Conservation (phyloP, 2,113 vertebrate genomes). For the Probosciger aterrimus region DNA sequence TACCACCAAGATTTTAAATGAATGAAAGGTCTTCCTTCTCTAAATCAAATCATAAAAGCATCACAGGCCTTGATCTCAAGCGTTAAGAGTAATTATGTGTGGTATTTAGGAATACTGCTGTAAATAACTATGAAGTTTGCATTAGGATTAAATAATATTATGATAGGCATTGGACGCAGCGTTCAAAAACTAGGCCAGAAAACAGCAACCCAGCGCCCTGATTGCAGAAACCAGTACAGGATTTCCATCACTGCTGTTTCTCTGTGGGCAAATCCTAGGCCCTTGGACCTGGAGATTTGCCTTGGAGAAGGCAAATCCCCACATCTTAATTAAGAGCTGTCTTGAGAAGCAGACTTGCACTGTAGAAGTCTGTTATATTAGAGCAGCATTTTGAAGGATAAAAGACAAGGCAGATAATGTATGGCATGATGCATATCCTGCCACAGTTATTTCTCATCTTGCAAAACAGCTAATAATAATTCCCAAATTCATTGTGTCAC, state of each 20-base stretch:
- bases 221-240: not conserved
- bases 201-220: not conserved
- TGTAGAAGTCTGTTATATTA: not conserved
- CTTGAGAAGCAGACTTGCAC: not conserved
- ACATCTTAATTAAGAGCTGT: not conserved
- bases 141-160: not conserved
- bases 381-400: not conserved
- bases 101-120: not conserved
- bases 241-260: not conserved
- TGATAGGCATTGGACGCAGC: not conserved
- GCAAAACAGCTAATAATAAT: not conserved
- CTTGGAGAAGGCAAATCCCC: not conserved
- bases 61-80: not conserved
- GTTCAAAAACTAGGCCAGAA: not conserved
- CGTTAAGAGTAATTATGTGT: not conserved
- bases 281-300: not conserved
- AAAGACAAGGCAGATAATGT: not conserved
- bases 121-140: not conserved
- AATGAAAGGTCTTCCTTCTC: not conserved
- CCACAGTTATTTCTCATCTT: not conserved
- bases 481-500: fast-evolving
- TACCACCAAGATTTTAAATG: not conserved
- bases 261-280: not conserved
- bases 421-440: not conserved
- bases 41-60: not conserved